phyloP scores from a whole-genome alignment of 1,140 invertebrate species.

The Aplysia californica region DNA sequence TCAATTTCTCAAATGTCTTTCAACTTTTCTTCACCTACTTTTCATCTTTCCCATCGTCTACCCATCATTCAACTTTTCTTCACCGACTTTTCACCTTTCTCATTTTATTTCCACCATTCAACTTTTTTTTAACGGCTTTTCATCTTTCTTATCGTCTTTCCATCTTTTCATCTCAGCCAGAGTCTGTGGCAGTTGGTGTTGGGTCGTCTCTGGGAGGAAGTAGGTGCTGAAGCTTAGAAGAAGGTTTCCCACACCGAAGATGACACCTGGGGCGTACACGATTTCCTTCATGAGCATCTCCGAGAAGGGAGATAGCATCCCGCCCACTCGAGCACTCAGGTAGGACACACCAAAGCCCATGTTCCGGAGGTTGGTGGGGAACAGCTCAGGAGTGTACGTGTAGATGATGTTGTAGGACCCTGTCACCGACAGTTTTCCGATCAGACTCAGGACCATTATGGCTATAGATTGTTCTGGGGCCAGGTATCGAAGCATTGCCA shows the following conservation, averaged over 20 bases:
- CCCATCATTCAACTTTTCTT: no score
- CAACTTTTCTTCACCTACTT: no score
- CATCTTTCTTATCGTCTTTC: no score
- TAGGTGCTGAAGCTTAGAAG: not conserved
- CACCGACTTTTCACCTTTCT: no score
- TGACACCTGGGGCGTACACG: not conserved
- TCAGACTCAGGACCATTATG: slow-evolving; percentile 74
- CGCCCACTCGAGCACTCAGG: not conserved
- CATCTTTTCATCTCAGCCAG: not conserved
- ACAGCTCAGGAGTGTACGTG: slow-evolving; percentile 55
- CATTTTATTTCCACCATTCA: no score
- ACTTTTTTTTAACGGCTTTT: no score
- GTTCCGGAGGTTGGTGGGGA: slow-evolving; percentile 46
- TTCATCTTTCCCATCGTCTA: no score
- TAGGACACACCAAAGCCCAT: not conserved
- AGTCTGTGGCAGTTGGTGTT: not conserved
- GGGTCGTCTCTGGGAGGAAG: slow-evolving; percentile 6
- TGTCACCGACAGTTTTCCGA: slow-evolving; percentile 84
- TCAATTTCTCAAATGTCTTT: no score
- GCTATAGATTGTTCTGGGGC: no score
- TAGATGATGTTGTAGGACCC: slow-evolving; percentile 71
- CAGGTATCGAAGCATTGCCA: no score
- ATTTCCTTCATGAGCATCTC: not conserved
- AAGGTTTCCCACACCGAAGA: not conserved
- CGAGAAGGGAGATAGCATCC: slow-evolving; percentile 1